A percentile compares a stretch with the other conserved stretches of the same genome.
Conservation (phyloP, 2,888 invertebrate species). For the Onchidella celtica region DNA sequence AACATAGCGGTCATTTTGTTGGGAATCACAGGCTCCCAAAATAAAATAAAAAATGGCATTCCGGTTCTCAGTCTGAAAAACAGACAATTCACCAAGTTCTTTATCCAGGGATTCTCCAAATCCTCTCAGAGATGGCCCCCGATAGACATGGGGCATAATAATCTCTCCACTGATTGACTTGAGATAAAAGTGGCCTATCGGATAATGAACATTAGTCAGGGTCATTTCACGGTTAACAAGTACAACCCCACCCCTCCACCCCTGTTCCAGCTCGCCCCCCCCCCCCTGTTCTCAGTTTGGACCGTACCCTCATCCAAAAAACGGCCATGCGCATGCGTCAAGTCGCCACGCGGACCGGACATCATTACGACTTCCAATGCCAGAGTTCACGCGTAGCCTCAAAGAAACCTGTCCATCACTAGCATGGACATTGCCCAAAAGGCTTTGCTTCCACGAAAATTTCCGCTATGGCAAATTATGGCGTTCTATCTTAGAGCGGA, state of each 20-base stretch:
- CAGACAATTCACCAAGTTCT: too few species aligned
- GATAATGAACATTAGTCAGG: neutral
- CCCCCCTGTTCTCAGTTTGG: neutral
- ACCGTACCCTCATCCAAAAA: neutral
- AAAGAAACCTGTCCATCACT: neutral
- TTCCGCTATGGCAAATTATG: slow-evolving; percentile 4
- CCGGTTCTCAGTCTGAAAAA: too few species aligned
- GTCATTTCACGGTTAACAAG: neutral
- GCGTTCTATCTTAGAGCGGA: neutral
- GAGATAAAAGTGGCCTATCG: neutral
- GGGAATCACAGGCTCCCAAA: too few species aligned
- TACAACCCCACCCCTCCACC: neutral
- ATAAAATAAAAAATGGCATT: too few species aligned
- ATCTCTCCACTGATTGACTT: neutral
- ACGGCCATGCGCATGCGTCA: neutral
- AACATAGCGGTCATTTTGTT: too few species aligned
- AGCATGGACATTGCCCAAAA: neutral
- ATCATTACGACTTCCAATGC: slow-evolving; percentile 1
- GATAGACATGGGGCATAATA: too few species aligned
- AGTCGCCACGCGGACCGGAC: slow-evolving; percentile 6
- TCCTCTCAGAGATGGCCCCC: too few species aligned
- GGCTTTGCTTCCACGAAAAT: neutral
- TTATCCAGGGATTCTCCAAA: too few species aligned
- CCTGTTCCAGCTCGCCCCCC: neutral
- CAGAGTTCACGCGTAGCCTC: slow-evolving; percentile 8